Base-by-base conservation (phyloP, 2,113 vertebrate genomes). In the Nothocercus julius region DNA sequence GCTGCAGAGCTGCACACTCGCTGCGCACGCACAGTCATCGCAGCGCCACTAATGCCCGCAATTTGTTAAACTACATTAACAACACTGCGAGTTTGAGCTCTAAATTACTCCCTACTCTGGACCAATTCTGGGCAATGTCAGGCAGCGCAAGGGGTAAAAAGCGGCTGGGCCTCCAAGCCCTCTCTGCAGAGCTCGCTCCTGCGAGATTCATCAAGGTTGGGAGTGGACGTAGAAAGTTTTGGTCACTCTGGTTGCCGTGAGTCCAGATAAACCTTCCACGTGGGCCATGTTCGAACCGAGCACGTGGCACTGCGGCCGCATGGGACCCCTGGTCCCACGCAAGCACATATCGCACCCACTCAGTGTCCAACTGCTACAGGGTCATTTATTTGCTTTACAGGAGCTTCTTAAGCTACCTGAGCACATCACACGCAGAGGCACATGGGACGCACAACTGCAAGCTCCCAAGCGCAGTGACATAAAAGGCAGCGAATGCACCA, bases 221-320 rank as follows among this genome's bases (percentile, higher is more conserved):
- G 4, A 30, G 58, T 13, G n/a, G 69, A 27, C 66, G 11, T 0
- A 3, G 45, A 32, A 62, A 32, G 22, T 27, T 51, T 73, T 66
- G 44, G 2, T n/a, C 32, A 11, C 6, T 5, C 68, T 14, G 4
- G 49, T 30, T 78, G 69, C 62, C 72, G 70, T 0, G 1, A 83
- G 53, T 45, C 11, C 44, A 6, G 0, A 0, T 19, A 19, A 21
- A 14, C 20, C 36, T 32, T 44, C 8, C 1, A 14, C 1, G 0
- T 0, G 0, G 44, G 47, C 58, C 20, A 27, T 12, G 0, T 24
- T 8, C 5, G 36, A 64, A 28, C 85, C 56, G 51, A 79, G 8
- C 51, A 12, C 44, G 49, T 24, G 9, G 40, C 40, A 32, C 4
- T 6, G 5, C 27, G 38, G 61, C 27, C 13, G 30, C 54, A 30